Evolutionary conservation across 2,888 invertebrate species (phyloP), one percentile per base, ranked within the genome.

Genomic region (Clepsis dumicolana): DNA sequence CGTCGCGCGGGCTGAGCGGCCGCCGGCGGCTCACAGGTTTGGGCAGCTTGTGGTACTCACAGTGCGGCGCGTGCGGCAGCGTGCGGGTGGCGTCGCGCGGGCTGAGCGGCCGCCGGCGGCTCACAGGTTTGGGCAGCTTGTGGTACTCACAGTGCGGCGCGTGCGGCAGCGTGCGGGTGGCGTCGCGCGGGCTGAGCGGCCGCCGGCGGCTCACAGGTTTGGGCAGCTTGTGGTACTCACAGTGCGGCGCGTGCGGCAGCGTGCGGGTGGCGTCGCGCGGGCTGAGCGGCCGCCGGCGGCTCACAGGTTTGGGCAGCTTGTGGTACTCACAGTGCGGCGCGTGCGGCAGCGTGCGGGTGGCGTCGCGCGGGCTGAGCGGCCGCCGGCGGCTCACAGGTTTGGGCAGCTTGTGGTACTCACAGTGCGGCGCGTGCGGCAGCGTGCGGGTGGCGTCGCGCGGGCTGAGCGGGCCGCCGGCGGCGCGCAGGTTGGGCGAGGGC

Each of bases 11-110:
- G 70, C 90, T 67, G 82, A 84, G 75, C 48, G 48, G 29, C 54
- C 41, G 41, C 7, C 41, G 80, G 88, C 59, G 81, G 82, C 73
- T 71, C 94, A 88, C 44, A 95, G 93, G 85, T 94, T 94, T 70
- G n/a, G n/a, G n/a, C n/a, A n/a, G n/a, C n/a, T n/a, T n/a, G n/a
- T n/a, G n/a, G n/a, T n/a, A n/a, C n/a, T n/a, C n/a, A n/a, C n/a
- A n/a, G n/a, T n/a, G n/a, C n/a, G 95, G 95, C 77, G 95, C 95
- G 0, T 95, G 95, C 61, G 95, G 95, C 78, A 95, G 87, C 74
- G 95, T 87, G 70, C 86, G 75, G 65, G 86, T 73, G 78, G 82
- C 80, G 24, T 85, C 74, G 88, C 78, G 79, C 82, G 74, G 77
- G 70, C 90, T 67, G 82, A 84, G 75, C 48, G 48, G 29, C 54